Base-by-base conservation (phyloP, 2,113 vertebrate species). In the Leuciscus idus region DNA sequence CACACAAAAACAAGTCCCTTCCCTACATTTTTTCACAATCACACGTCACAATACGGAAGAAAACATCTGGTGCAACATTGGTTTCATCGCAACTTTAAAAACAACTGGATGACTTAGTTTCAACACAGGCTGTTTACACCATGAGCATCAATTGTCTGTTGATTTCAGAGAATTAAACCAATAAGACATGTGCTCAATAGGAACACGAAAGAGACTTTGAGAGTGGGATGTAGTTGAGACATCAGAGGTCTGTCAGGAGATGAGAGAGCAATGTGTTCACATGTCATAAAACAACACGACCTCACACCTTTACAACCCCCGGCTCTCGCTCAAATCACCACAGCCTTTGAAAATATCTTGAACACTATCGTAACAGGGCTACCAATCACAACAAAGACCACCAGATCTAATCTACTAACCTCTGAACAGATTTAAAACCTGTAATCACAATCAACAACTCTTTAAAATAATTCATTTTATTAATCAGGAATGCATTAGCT, bases 231-330 rank as follows among this genome's bases (percentile, higher is more conserved):
- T 7, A 26, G n/a, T 12, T n/a, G 23, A 62, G 57, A 62, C 21
- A 80, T 26, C 33, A 81, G 36, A 81, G 19, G 36, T 46, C 30
- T 57, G 26, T 61, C 10, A 79, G 57, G 57, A 80, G 36, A 80
- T 46, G 55, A 80, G 78, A 59, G 57, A 26, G 78, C 61, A 48
- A 28, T 81, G 59, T 81, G 59, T 50, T 50, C 26, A 52, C 43
- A 0, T 26, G 26, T 64, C 75, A 43, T 84, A 77, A 64, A 85
- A 66, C 39, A 66, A 66, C 59, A 48, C 30, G 6, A 30, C 39
- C n/a, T 84, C 19, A 13, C 39, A 13, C 23, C 46, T 87, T 76
- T 39, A 77, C 11, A 50, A 55, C 43, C 28, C 4, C 4, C 0
- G 21, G 46, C 66, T 64, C 59, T 48, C 52, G 17, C 30, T 52